phyloP scores from a whole-genome alignment of 2,113 vertebrate species.

The Trematomus loennbergii region DNA sequence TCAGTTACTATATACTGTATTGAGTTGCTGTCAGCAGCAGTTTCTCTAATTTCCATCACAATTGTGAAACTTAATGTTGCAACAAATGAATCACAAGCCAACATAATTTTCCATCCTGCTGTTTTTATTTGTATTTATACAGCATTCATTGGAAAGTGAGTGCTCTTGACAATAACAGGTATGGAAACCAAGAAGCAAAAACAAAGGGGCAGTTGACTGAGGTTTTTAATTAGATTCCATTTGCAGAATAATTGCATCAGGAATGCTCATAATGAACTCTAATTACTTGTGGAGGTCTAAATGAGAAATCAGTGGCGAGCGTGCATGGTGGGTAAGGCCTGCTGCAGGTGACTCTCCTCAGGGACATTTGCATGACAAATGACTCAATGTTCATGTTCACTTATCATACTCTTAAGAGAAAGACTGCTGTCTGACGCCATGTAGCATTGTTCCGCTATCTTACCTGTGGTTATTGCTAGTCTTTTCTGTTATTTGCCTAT shows the following conservation, averaged over 20 bases:
- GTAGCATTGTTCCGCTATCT: neutral
- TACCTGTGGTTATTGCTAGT: neutral
- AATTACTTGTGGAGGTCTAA: conserved; percentile 77
- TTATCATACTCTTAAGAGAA: conserved; percentile 42
- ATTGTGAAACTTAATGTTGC: neutral
- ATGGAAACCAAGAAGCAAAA: conserved; percentile 45
- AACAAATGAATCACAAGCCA: neutral
- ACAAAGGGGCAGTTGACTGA: conserved; percentile 67
- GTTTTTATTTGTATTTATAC: conserved; percentile 19
- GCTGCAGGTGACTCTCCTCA: conserved; percentile 67
- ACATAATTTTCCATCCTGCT: neutral
- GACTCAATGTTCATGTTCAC: conserved; percentile 55
- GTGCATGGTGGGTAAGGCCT: conserved; percentile 45
- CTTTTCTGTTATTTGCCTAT: conserved; percentile 2
- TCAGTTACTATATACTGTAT: neutral
- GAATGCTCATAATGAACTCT: conserved; percentile 79
- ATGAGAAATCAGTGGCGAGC: conserved; percentile 75
- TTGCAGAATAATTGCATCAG: conserved; percentile 79
- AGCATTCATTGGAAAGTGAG: neutral
- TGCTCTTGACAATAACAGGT: conserved; percentile 58
- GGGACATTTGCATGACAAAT: conserved; percentile 71
- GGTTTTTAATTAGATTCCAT: conserved; percentile 76
- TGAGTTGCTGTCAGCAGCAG: neutral
- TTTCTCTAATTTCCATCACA: neutral
- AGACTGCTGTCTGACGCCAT: neutral